Base-by-base conservation (phyloP, 2,113 vertebrate genomes). In the Hemibates koningsi region DNA sequence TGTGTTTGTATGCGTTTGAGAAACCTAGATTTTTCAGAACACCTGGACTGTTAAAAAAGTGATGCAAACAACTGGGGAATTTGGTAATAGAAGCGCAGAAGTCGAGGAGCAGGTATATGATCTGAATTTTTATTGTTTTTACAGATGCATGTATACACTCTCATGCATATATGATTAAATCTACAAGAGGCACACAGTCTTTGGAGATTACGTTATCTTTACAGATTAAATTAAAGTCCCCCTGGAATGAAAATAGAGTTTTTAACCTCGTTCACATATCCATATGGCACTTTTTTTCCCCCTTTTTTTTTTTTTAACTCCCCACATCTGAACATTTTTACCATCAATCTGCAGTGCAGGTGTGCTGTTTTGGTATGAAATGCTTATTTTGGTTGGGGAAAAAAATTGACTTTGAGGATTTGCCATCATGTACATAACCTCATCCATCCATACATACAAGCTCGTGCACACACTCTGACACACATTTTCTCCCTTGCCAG, bases 401-500 rank as follows among this genome's bases (percentile, higher is more conserved):
- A 21, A 21, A 68, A 41, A 8, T 11, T 19, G 6, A 29, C 14
- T 29, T 48, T 19, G 9, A 45, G 13, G 68, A 45, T 73, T 73
- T 73, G 14, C 68, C 32, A 12, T 71, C 71, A 66, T 52, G 29
- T 56, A 9, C 34, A 50, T 68, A 82, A 79, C 36, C 81, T 68
- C 34, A n/a, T 78, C 17, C 19, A 3, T 76, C 14, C 79, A 54
- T 52, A 4, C 61, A 50, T 56, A 19, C 85, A 52, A 89, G 48
- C 78, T 86, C 53, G 0, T 36, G 59, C 34, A 38, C 61, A 71
- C 81, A 87, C 66, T 45, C 10, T 14, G 76, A 85, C 81, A 82
- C 90, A 87, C 89, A 78, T 90, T 88, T 83, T 48, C 86, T 88
- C 83, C 82, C 85, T 82, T 45, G 82, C 89, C 82, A 78, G 76